Base-by-base conservation (phyloP, 1,140 invertebrate species). In the Hyles euphorbiae region DNA sequence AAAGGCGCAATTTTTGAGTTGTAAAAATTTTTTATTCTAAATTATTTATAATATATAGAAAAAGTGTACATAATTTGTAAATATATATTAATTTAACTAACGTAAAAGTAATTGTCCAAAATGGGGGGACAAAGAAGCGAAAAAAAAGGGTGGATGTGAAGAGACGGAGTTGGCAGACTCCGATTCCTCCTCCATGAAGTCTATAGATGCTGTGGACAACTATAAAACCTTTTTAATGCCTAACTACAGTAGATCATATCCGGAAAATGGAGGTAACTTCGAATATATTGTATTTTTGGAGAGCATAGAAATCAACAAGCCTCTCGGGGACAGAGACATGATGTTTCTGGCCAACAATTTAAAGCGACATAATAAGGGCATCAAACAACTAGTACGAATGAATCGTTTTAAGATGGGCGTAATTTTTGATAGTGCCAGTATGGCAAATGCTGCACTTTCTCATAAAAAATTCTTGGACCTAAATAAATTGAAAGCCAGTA, bases 361-460 rank as follows among this genome's bases (percentile, higher is more conserved):
- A 3, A 58, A 58, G n/a, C 7, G 56, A 34, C 11, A 52, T 32
- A 36, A 58, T 34, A 58, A 52, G 44, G 56, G 56, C 3, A 58
- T 52, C 10, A 52, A 58, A 10, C 7, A 5, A 12, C 51, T 51
- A 40, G 50, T 32, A 43, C 10, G 48, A 3, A 44, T 52, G 8
- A 58, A 58, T 52, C 4, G 22, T 4, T 51, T 12, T 53, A 65
- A 68, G 40, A 49, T 68, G 2, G 67, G 59, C 32, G 53, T 61
- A n/a, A 43, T 55, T 2, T 68, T 65, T 53, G 56, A 65, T 10
- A 36, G 59, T 7, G 33, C 59, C 3, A 43, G 36, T 9, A 32
- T 60, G 3, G 66, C 66, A 8, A 68, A 68, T 53, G 48, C 51
- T n/a, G 49, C 52, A 7, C 44, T 61, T n/a, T 10, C 12, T 51